Percentiles rank a stretch among this genome's conserved stretches.
Evolutionary conservation across 2,888 invertebrate genomes (phyloP).

Genomic region (Carcina quercana): DNA sequence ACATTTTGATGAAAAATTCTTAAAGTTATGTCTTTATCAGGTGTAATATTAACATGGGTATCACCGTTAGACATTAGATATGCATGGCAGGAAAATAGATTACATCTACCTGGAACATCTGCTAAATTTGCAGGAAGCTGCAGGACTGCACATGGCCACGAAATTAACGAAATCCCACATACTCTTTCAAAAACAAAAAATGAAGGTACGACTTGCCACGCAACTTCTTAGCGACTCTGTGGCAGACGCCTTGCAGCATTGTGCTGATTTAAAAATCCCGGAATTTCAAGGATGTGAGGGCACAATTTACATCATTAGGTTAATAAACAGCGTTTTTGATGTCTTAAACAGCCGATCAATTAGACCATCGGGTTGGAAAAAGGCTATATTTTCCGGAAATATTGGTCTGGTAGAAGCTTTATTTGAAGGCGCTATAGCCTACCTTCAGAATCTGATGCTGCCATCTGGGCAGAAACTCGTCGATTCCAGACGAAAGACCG

Average conservation of each 20-base stretch:
- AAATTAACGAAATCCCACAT: conserved; percentile 9
- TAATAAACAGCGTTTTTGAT: conserved; percentile 16
- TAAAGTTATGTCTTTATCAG: too few species aligned
- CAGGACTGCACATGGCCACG: conserved; percentile 7
- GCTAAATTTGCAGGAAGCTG: conserved; percentile 7
- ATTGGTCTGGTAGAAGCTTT: conserved; percentile 11
- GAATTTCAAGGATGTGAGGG: conserved; percentile 11
- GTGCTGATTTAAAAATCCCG: conserved; percentile 6
- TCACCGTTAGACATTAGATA: too few species aligned
- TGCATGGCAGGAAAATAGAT: conserved; percentile 7
- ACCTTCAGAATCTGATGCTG: conserved; percentile 7
- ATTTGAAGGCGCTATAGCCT: conserved; percentile 10
- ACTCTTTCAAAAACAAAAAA: conserved; percentile 12
- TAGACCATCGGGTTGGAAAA: conserved; percentile 16
- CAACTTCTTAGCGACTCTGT: conserved; percentile 13
- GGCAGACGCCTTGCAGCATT: conserved; percentile 10
- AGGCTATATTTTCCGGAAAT: conserved; percentile 15
- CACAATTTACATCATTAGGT: conserved; percentile 13
- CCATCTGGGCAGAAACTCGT: conserved; percentile 6
- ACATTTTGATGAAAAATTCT: too few species aligned
- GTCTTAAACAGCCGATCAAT: conserved; percentile 14
- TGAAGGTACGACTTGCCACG: conserved; percentile 11
- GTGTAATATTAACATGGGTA: too few species aligned
- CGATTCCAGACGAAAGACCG: conserved; percentile 16
- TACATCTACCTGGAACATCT: conserved; percentile 11